Evolutionary conservation across 2,797 vertebrate species (phyloP), one percentile per base, ranked within the genome.

Genomic region (Sparidentex hasta): DNA sequence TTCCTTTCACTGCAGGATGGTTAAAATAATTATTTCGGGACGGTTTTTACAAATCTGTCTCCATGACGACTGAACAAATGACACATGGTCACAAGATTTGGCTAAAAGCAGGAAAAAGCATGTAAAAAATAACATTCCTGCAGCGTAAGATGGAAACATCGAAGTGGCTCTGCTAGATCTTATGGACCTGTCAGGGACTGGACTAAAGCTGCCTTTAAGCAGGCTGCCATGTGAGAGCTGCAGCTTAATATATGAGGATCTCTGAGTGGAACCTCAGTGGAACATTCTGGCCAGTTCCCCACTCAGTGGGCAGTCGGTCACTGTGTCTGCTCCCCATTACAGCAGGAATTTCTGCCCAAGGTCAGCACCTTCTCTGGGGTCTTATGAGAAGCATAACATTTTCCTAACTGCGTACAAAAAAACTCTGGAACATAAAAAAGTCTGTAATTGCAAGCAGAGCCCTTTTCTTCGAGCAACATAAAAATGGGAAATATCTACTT

Each of bases 381-480:
- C 78, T 85, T 73, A 74, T 69, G 77, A 86, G 80, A 87, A 87
- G 74, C 86, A 83, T 52, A 88, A 92, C 83, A 88, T 92, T 92
- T 90, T 93, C 87, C 89, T 76, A 82, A 88, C 79, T 69, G 75
- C 78, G 59, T 51, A 33, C 74, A 66, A 3, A 44, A 38, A 58
- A 67, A 44, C 54, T 69, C 64, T 72, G 62, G 72, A 77, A 83
- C 77, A 69, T 74, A 80, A 89, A 82, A 73, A 18, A 13, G 5
- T 27, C 27, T 23, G 47, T 85, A 89, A 93, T 86, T 91, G 69
- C 70, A 88, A 88, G 76, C 90, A 89, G 73, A 87, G 65, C 6
- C 63, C 3, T 59, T 69, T 86, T 90, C 81, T 57, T 81, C 54
- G 54, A 58, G 61, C 33, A 29, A 73, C 27, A 69, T 18, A 44